Evolutionary conservation across 1,140 invertebrate species (phyloP).

Genomic region (Apis cerana): DNA sequence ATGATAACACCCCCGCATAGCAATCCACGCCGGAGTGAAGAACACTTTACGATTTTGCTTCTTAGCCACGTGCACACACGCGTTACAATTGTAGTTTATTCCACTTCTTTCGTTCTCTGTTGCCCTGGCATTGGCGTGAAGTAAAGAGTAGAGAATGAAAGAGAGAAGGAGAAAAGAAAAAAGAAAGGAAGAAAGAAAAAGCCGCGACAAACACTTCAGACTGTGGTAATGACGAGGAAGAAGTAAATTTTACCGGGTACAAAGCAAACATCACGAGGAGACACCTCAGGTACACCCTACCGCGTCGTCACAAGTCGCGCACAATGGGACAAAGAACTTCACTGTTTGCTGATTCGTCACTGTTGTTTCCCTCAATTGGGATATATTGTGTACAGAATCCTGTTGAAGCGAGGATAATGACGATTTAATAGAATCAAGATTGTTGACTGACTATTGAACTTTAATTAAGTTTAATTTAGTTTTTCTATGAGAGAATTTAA

Average conservation of each 20-base stretch:
- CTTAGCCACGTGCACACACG: slow-evolving; percentile 44
- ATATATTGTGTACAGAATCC: not conserved
- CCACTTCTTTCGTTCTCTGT: not conserved
- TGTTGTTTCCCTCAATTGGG: slow-evolving; percentile 11
- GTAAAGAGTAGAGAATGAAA: not conserved
- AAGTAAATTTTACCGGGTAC: slow-evolving; percentile 38
- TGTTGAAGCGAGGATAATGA: not conserved
- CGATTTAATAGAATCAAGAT: not conserved
- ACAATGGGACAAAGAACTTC: slow-evolving; percentile 22
- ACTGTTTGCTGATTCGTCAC: not conserved
- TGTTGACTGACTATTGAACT: not conserved
- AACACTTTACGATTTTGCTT: slow-evolving; percentile 35
- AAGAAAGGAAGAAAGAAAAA: not conserved
- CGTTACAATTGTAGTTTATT: not conserved
- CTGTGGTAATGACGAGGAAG: slow-evolving; percentile 36
- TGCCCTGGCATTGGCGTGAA: not conserved
- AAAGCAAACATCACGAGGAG: slow-evolving; percentile 36
- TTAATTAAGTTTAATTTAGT: not conserved
- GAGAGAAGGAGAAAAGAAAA: not conserved
- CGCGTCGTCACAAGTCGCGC: slow-evolving; percentile 9
- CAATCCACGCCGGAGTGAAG: slow-evolving; percentile 40
- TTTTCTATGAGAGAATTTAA: no score
- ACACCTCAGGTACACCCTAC: slow-evolving; percentile 25
- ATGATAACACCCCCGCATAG: slow-evolving; percentile 73
- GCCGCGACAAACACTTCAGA: slow-evolving; percentile 24